Percentiles rank a stretch among this genome's conserved stretches.
Conservation (phyloP, 2,888 invertebrate genomes). For the Oligia fasciuncula region DNA sequence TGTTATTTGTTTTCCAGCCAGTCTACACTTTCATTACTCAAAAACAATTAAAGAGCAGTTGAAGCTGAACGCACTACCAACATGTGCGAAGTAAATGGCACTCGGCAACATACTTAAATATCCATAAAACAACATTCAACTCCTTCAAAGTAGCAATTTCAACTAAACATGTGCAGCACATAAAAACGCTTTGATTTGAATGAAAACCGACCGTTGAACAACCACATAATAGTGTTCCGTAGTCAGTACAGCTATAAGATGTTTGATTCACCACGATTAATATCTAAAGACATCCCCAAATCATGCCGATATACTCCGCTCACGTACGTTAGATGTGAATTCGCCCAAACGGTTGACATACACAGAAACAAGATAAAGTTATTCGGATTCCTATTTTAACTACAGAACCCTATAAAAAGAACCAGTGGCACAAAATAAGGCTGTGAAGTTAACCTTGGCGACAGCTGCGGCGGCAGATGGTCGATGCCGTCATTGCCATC, state of each 20-base stretch:
- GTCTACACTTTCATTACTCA: background rate
- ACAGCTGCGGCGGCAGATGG: constrained; percentile 78
- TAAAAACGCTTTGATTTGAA: constrained; percentile 56
- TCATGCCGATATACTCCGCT: background rate
- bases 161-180: constrained; percentile 25
- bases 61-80: background rate
- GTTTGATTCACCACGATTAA: background rate
- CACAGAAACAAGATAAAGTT: background rate
- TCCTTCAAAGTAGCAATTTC: constrained; percentile 15
- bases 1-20: background rate
- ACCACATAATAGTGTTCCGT: constrained; percentile 4
- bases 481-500: constrained; percentile 71
- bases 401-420: constrained; percentile 33
- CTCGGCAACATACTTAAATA: constrained; percentile 24
- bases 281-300: background rate
- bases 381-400: background rate
- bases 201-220: constrained; percentile 5
- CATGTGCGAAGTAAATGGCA: constrained; percentile 26
- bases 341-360: background rate
- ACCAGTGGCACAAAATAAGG: constrained; percentile 60
- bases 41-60: constrained; percentile 22
- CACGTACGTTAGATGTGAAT: background rate
- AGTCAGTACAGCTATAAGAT: background rate
- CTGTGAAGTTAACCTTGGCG: constrained; percentile 70
- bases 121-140: constrained; percentile 37